phyloP scores from a whole-genome alignment of 35 echinoderm and acorn worm species.

The Apostichopus californicus region DNA sequence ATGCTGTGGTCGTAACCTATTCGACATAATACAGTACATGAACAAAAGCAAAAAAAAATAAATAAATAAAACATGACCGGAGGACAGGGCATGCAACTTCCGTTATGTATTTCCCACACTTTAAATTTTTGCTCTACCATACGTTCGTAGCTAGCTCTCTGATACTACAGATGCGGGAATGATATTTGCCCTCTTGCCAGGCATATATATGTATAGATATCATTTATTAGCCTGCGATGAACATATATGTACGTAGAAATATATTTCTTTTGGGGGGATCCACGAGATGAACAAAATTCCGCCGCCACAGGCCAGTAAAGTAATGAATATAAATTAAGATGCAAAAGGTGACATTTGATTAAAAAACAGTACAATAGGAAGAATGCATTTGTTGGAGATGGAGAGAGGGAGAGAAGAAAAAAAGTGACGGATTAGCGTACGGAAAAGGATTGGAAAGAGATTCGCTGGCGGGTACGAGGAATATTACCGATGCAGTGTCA shows the following conservation, averaged over 20 bases:
- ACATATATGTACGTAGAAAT: not conserved
- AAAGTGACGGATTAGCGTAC: not conserved
- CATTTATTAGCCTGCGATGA: not conserved
- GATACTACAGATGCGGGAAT: too few relatives aligned
- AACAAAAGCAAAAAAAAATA: too few relatives aligned
- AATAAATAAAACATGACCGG: too few relatives aligned
- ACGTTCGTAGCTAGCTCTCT: too few relatives aligned
- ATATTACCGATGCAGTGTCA: not conserved
- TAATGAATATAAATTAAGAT: constrained; percentile 6
- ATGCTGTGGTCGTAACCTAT: too few relatives aligned
- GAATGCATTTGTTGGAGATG: not conserved
- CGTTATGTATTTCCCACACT: too few relatives aligned
- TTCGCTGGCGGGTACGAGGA: not conserved
- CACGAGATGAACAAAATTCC: not conserved
- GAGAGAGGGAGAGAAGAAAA: not conserved
- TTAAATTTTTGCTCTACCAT: too few relatives aligned
- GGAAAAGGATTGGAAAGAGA: not conserved
- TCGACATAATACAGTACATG: too few relatives aligned
- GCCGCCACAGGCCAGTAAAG: not conserved
- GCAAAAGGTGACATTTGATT: not conserved
- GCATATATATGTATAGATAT: not conserved
- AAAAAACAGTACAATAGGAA: not conserved
- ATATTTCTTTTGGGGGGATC: not conserved
- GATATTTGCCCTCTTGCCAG: too few relatives aligned
- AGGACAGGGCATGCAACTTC: too few relatives aligned